Evolutionary conservation across 2,888 invertebrate genomes (phyloP).

Genomic region (Drosophila anomalata): DNA sequence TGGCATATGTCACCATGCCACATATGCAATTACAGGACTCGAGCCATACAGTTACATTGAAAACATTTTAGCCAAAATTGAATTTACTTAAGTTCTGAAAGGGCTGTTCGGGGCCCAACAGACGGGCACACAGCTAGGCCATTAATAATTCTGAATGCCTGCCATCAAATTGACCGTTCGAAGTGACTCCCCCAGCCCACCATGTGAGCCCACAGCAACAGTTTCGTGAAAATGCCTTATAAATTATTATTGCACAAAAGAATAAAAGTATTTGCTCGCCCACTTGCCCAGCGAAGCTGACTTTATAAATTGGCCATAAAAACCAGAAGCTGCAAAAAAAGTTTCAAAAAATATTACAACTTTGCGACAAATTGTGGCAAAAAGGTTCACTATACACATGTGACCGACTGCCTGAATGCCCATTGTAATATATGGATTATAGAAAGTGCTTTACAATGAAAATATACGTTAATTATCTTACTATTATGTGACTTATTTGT

Average conservation of each 20-base stretch:
- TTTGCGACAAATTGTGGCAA: constrained; percentile 39
- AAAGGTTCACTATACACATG: constrained; percentile 11
- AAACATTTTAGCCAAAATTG: constrained; percentile 49
- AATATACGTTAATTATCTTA: not conserved
- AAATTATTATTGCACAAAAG: constrained; percentile 61
- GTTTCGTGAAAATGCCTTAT: constrained; percentile 47
- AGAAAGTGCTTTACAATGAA: not conserved
- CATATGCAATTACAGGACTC: constrained; percentile 39
- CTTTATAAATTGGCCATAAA: constrained; percentile 60
- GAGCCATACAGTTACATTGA: constrained; percentile 38
- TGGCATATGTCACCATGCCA: constrained; percentile 67
- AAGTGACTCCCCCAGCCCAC: not conserved
- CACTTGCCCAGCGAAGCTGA: constrained; percentile 44
- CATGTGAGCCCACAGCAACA: constrained; percentile 31
- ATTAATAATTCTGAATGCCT: constrained; percentile 39
- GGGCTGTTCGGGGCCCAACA: not conserved
- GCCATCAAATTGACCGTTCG: constrained; percentile 41
- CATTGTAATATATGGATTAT: constrained; percentile 1
- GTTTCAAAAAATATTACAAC: constrained; percentile 9
- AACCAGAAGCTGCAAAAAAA: constrained; percentile 33
- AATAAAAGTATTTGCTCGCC: constrained; percentile 40
- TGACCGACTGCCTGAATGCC: constrained; percentile 6
- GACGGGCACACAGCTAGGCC: constrained; percentile 15
- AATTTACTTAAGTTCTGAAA: constrained; percentile 18
- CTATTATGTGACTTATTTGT: not conserved